Conservation (phyloP, 2,888 invertebrate species). For the Mesorhabditis spiculigera region DNA sequence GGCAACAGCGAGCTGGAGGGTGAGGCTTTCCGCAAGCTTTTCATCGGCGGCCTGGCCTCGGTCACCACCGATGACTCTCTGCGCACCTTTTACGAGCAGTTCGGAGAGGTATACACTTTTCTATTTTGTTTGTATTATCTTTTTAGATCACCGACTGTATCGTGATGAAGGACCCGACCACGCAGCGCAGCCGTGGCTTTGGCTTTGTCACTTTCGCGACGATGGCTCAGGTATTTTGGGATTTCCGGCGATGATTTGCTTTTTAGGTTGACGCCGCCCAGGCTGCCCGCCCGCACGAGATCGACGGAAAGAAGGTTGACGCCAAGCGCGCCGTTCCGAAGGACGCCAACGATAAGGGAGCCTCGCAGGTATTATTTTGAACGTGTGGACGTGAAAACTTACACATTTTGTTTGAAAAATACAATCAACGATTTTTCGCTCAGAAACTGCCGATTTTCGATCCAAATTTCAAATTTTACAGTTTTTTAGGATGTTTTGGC, state of each 20-base stretch:
- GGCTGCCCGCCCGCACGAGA: slow-evolving; percentile 75
- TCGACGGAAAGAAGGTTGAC: slow-evolving; percentile 90
- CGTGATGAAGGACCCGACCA: slow-evolving; percentile 92
- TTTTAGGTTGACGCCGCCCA: slow-evolving; percentile 86
- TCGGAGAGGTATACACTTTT: slow-evolving; percentile 71
- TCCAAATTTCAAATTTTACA: too few relatives aligned
- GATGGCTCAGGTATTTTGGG: slow-evolving; percentile 27
- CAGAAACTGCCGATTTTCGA: too few relatives aligned
- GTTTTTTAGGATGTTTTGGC: too few relatives aligned
- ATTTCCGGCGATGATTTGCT: background rate
- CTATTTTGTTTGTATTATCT: background rate
- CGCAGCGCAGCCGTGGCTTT: slow-evolving; percentile 90
- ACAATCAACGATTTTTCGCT: too few relatives aligned
- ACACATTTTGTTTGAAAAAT: too few relatives aligned
- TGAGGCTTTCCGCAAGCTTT: slow-evolving; percentile 44
- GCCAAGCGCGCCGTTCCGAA: slow-evolving; percentile 93
- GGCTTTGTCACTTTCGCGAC: slow-evolving; percentile 91
- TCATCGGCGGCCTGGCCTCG: slow-evolving; percentile 51
- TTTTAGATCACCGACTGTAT: slow-evolving; percentile 74
- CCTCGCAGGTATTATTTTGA: slow-evolving; percentile 21
- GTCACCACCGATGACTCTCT: slow-evolving; percentile 52
- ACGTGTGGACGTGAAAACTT: background rate
- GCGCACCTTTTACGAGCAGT: slow-evolving; percentile 80
- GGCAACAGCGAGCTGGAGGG: slow-evolving; percentile 25
- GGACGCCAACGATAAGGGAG: slow-evolving; percentile 59